Conservation (phyloP, 2,797 vertebrate genomes). For the Chaetophractus vellerosus region DNA sequence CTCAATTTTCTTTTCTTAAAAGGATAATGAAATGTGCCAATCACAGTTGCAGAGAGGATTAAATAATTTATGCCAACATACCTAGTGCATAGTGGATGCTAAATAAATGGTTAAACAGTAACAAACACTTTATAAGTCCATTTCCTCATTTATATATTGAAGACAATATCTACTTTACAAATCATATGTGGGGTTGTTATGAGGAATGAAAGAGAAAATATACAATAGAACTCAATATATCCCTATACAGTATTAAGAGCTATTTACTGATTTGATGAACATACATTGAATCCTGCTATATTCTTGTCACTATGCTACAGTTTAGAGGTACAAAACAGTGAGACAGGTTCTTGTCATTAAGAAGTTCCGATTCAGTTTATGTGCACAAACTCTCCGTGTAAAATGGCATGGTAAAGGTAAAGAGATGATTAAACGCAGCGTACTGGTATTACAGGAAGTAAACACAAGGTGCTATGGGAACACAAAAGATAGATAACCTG, state of each 20-base stretch:
- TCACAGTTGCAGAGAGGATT: not conserved
- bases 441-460: not conserved
- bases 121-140: not conserved
- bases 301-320: not conserved
- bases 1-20: not conserved
- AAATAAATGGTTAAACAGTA: conserved; percentile 3
- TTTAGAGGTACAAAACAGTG: conserved; percentile 21
- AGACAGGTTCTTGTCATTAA: not conserved
- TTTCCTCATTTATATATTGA: not conserved
- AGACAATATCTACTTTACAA: not conserved
- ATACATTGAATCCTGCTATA: conserved; percentile 1
- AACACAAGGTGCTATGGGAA: not conserved
- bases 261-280: not conserved
- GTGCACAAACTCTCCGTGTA: not conserved
- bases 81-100: not conserved
- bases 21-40: not conserved
- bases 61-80: not conserved
- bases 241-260: conserved; percentile 30
- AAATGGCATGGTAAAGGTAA: not conserved
- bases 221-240: not conserved
- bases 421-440: not conserved
- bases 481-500: not conserved
- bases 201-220: conserved; percentile 42
- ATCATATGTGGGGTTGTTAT: not conserved
- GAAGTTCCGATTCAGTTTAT: conserved; percentile 34